A percentile compares a stretch with the other conserved stretches of the same genome.
phyloP scores from a whole-genome alignment of 2,797 vertebrate genomes.

The Brachymystax lenok region DNA sequence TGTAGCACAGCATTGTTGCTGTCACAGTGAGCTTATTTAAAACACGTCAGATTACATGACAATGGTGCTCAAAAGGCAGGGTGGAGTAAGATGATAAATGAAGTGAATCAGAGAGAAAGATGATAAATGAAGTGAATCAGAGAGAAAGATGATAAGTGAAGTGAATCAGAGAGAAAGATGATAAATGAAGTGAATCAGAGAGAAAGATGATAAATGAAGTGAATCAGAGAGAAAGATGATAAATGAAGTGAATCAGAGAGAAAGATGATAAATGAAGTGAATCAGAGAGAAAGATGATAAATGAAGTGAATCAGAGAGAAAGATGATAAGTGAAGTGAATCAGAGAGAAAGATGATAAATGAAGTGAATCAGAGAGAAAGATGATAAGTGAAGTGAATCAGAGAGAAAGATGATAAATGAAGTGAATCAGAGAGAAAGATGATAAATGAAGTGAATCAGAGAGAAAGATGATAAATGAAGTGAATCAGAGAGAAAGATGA shows the following conservation, averaged over 20 bases:
- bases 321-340: too few species aligned
- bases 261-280: too few species aligned
- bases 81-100: constrained; percentile 40
- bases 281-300: constrained; percentile 27
- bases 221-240: constrained; percentile 37
- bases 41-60: constrained; percentile 42
- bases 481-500: constrained; percentile 40
- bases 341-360: too few species aligned
- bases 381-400: constrained; percentile 49
- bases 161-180: too few species aligned
- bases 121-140: too few species aligned
- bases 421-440: too few species aligned
- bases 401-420: not conserved
- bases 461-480: constrained; percentile 37
- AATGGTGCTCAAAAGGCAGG: constrained; percentile 39
- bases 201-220: constrained; percentile 37
- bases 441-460: too few species aligned
- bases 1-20: too few species aligned
- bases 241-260: too few species aligned
- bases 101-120: constrained; percentile 44
- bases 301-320: constrained; percentile 46
- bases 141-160: too few species aligned
- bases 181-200: not conserved
- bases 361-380: constrained; percentile 8
- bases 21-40: not conserved